Conservation (phyloP, 2,797 vertebrate genomes). For the Synaphobranchus kaupii region DNA sequence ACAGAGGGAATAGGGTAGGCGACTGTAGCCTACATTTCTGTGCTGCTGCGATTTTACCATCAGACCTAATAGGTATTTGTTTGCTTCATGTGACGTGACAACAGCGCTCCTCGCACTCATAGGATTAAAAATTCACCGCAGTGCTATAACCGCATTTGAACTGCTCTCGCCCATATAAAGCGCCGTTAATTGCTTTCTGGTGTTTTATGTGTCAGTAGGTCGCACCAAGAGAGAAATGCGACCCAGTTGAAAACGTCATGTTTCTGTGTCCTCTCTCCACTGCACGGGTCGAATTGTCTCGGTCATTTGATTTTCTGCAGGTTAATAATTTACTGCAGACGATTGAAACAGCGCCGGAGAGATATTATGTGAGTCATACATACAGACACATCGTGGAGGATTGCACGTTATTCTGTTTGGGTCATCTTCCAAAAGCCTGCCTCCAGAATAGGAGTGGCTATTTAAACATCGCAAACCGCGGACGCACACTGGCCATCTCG, state of each 20-base stretch:
- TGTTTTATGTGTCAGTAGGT: conserved; percentile 15
- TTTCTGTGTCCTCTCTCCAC: background rate
- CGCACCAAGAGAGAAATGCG: background rate
- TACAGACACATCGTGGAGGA: conserved; percentile 49
- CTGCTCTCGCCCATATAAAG: conserved; percentile 19
- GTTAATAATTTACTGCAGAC: conserved; percentile 28
- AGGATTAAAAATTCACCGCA: conserved; percentile 21
- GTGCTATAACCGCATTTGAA: conserved; percentile 8
- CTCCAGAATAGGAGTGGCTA: conserved; percentile 63
- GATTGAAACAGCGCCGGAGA: conserved; percentile 16
- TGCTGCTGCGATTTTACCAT: background rate
- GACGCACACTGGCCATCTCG: conserved; percentile 37
- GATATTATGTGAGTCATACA: conserved; percentile 33
- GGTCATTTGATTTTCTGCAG: conserved; percentile 7
- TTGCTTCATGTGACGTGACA: background rate
- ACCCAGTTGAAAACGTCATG: conserved; percentile 10
- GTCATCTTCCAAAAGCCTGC: conserved; percentile 52
- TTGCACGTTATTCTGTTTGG: conserved; percentile 61
- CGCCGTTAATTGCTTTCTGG: conserved; percentile 45
- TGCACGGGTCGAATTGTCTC: conserved; percentile 7
- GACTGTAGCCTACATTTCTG: background rate
- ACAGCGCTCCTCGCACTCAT: background rate
- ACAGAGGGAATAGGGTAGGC: background rate
- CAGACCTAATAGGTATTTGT: background rate
- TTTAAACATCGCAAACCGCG: conserved; percentile 41